Evolutionary conservation across 2,113 vertebrate species (phyloP).

Genomic region (Chaetodon trifascialis): DNA sequence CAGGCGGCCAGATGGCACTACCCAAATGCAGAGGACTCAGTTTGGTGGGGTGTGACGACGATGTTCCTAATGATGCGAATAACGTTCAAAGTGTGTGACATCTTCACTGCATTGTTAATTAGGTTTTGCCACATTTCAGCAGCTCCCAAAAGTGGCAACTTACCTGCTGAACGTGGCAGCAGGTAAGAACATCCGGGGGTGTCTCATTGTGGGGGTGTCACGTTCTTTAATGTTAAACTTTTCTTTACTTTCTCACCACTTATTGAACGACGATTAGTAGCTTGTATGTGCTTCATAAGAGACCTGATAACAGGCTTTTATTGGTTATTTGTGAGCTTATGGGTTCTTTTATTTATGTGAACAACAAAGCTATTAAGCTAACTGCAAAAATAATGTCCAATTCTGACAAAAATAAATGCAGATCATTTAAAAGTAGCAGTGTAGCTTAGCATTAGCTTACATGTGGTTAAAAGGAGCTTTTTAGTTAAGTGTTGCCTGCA

Average conservation of each 20-base stretch:
- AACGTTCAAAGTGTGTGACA: conserved; percentile 12
- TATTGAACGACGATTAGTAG: too few relatives aligned
- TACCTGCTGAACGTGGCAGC: conserved; percentile 8
- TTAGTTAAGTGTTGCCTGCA: background rate
- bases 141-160: background rate
- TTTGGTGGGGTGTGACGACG: conserved; percentile 11
- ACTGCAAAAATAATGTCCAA: too few relatives aligned
- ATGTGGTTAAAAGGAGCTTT: too few relatives aligned
- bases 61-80: conserved; percentile 35
- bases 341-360: too few relatives aligned
- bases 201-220: background rate
- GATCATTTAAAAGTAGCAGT: too few relatives aligned
- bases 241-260: background rate
- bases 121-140: background rate
- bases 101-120: conserved; percentile 29
- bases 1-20: conserved; percentile 50
- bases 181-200: background rate
- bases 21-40: conserved; percentile 7
- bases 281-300: too few relatives aligned
- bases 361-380: too few relatives aligned
- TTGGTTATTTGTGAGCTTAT: too few relatives aligned
- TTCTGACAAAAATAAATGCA: too few relatives aligned
- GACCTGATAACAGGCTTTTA: too few relatives aligned
- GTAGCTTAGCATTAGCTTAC: too few relatives aligned
- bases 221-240: background rate